These are phyloP conservation scores for Hypercompe scribonia DNA, from an alignment of 2,888 invertebrate genomes.

Conservation along the genomic window DNA sequence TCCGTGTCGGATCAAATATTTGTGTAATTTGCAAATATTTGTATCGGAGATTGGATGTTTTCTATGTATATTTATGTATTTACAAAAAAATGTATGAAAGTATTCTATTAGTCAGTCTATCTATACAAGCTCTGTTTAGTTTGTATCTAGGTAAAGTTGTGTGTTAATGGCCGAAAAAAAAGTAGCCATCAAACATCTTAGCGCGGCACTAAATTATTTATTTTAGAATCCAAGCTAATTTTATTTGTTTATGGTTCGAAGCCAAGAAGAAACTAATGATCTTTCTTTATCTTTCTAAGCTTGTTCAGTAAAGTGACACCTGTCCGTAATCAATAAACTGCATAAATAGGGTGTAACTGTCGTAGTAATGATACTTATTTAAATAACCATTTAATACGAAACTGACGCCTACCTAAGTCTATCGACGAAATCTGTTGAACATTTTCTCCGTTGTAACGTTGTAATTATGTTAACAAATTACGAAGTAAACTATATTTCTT, in stretches of 20 bases:
- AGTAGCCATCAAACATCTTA: no score
- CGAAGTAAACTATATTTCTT: conserved; percentile 44
- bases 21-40: no score
- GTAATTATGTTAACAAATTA: conserved; percentile 47
- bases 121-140: no score
- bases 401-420: conserved; percentile 50
- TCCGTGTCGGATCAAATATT: no score
- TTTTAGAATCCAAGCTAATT: no score
- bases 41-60: no score
- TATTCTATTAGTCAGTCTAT: no score
- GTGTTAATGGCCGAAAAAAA: no score
- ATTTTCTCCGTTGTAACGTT: conserved; percentile 39
- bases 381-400: conserved; percentile 39
- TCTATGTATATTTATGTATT: no score
- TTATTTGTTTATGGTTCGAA: neutral
- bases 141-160: no score
- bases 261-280: neutral
- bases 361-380: conserved; percentile 28
- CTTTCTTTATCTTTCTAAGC: neutral
- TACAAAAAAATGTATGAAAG: no score
- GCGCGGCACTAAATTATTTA: no score
- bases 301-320: neutral
- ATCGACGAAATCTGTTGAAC: conserved; percentile 32
- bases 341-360: neutral
- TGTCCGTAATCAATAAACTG: neutral